Evolutionary conservation across 2,113 vertebrate species (phyloP).

Genomic region (Eulacestoma nigropectus): DNA sequence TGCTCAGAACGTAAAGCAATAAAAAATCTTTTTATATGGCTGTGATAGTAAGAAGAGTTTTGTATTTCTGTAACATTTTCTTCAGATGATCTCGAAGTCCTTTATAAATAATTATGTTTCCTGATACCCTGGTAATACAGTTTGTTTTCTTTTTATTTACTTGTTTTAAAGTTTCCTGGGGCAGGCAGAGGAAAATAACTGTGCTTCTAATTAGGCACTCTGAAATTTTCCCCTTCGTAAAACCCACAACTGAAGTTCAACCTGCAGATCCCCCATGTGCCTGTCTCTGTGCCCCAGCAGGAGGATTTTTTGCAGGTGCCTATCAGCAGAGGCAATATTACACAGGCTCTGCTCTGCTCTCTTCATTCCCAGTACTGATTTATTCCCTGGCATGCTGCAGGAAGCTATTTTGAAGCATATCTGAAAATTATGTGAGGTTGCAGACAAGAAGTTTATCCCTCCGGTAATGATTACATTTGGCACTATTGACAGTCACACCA

Average conservation of each 20-base stretch:
- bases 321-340: neutral
- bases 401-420: neutral
- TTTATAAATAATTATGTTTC: neutral
- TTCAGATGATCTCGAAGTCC: neutral
- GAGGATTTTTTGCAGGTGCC: neutral
- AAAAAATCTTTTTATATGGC: neutral
- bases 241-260: neutral
- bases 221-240: neutral
- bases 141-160: neutral
- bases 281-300: fast-evolving
- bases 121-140: neutral
- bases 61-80: neutral
- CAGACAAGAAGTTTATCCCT: slow-evolving; percentile 9
- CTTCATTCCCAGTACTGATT: neutral
- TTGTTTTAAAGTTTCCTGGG: neutral
- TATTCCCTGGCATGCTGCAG: neutral
- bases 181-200: neutral
- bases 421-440: neutral
- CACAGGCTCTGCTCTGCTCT: neutral
- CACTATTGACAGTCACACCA: neutral
- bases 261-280: neutral
- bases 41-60: neutral
- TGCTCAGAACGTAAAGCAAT: neutral
- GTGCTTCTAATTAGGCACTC: neutral
- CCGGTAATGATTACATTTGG: neutral